Conservation (phyloP, 2,888 invertebrate species). For the Cremastinae sp. region DNA sequence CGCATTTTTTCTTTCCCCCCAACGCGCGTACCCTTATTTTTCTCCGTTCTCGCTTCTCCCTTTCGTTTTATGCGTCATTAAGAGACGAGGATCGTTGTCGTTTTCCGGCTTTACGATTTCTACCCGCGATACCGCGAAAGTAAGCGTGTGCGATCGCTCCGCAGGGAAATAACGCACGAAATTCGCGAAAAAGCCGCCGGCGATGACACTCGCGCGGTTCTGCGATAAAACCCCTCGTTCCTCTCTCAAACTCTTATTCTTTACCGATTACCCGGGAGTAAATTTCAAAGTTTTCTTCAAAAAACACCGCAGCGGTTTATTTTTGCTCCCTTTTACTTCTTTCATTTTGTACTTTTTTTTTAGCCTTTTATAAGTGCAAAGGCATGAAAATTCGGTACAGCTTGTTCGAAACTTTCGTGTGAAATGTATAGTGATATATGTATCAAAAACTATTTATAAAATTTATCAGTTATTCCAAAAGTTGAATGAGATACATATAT, state of each 20-base stretch:
- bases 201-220: conserved; percentile 17
- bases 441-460: no score
- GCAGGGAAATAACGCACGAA: conserved; percentile 3
- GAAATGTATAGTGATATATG: no score
- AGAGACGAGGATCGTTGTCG: conserved; percentile 62
- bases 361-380: no score
- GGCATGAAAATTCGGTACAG: no score
- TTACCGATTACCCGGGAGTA: conserved; percentile 3
- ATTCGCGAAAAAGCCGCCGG: conserved; percentile 39
- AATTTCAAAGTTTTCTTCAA: conserved; percentile 24
- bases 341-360: no score
- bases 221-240: conserved; percentile 2
- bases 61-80: conserved; percentile 61
- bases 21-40: neutral
- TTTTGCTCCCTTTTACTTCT: no score
- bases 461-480: no score
- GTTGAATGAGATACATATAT: no score
- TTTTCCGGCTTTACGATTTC: conserved; percentile 65
- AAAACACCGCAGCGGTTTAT: no score
- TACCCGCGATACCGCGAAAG: conserved; percentile 25
- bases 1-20: conserved; percentile 1
- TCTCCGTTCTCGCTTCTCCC: conserved; percentile 15
- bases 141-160: conserved; percentile 3
- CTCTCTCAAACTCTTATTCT: neutral
- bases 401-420: no score